A percentile compares a stretch with the other conserved stretches of the same genome.
phyloP scores from a whole-genome alignment of 2,888 invertebrate genomes.

The Pachydiplax longipennis region DNA sequence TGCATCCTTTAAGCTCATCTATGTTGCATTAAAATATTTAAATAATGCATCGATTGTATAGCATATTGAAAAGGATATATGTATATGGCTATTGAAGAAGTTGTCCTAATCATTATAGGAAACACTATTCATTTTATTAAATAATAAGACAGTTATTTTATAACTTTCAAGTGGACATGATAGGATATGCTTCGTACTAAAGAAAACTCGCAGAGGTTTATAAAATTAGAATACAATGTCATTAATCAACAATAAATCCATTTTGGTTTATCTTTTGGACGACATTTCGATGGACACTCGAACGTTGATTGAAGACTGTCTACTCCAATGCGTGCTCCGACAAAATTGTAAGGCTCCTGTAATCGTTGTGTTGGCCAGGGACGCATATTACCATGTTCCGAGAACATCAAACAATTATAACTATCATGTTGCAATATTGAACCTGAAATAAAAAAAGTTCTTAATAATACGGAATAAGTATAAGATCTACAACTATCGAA shows the following conservation, averaged over 20 bases:
- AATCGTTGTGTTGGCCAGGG: neutral
- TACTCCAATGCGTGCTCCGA: slow-evolving; percentile 18
- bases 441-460: neutral
- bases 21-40: too few relatives aligned
- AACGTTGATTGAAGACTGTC: neutral
- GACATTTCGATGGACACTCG: neutral
- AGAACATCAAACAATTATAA: neutral
- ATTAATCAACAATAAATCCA: neutral
- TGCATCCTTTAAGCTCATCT: too few relatives aligned
- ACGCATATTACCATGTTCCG: neutral
- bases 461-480: too few relatives aligned
- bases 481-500: too few relatives aligned
- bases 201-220: neutral
- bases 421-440: slow-evolving; percentile 28
- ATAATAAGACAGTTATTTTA: too few relatives aligned
- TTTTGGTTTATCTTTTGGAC: neutral
- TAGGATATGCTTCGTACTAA: too few relatives aligned
- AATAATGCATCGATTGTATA: too few relatives aligned
- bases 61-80: too few relatives aligned
- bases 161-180: too few relatives aligned
- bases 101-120: too few relatives aligned
- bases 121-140: too few relatives aligned
- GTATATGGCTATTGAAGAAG: too few relatives aligned
- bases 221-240: neutral
- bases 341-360: slow-evolving; percentile 12